These are phyloP conservation scores for Limanda limanda DNA, from an alignment of 2,113 vertebrate genomes.

Conservation along the genomic window DNA sequence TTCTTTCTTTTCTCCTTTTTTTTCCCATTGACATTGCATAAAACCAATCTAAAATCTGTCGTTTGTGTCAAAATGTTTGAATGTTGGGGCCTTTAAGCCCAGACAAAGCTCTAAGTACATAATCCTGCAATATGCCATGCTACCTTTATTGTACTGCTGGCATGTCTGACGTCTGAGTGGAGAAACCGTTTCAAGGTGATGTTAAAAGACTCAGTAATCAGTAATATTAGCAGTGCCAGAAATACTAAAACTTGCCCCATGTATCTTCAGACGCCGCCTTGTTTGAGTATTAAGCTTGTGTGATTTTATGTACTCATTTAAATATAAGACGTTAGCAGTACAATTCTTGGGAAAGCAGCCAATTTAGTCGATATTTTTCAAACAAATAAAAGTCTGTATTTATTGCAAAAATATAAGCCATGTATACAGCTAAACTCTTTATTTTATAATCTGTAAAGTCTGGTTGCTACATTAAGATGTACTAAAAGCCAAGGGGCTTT, in stretches of 20 bases:
- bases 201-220: background rate
- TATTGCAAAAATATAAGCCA: too few relatives aligned
- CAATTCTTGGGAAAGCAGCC: too few relatives aligned
- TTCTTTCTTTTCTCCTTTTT: constrained; percentile 4
- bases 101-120: constrained; percentile 17
- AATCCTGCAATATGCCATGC: constrained; percentile 23
- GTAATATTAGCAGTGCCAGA: background rate
- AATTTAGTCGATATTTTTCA: too few relatives aligned
- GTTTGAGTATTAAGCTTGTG: background rate
- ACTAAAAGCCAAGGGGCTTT: background rate
- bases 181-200: background rate
- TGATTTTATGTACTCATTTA: background rate
- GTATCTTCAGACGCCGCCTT: too few relatives aligned
- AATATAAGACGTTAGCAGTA: too few relatives aligned
- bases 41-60: constrained; percentile 2
- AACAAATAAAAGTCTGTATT: too few relatives aligned
- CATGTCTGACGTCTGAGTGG: constrained; percentile 18
- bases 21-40: background rate
- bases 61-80: constrained; percentile 28
- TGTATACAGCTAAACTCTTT: too few relatives aligned
- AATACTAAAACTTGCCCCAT: background rate
- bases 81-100: constrained; percentile 30
- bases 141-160: constrained; percentile 6
- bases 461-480: background rate
- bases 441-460: background rate